Conservation (phyloP, 2,113 vertebrate species). For the Melanostigma gelatinosum region DNA sequence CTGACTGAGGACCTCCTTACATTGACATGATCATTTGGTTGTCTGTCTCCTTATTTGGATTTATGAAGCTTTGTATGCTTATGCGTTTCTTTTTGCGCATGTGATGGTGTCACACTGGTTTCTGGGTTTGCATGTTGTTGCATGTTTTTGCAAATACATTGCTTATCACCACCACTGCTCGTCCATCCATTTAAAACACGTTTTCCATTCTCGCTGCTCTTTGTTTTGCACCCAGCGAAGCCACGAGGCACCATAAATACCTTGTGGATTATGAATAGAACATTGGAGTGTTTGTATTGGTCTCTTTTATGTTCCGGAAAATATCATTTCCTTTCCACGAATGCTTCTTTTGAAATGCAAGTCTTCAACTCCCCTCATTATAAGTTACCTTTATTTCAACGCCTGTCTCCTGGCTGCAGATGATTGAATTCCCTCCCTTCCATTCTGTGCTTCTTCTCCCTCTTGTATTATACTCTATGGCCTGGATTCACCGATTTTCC, state of each 20-base stretch:
- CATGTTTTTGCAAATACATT: slow-evolving; percentile 15
- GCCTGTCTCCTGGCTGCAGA: no score
- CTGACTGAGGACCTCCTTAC: no score
- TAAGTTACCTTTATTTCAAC: background rate
- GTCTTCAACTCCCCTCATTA: background rate
- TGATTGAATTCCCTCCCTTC: background rate
- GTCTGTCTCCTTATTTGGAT: background rate
- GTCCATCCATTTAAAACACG: slow-evolving; percentile 12
- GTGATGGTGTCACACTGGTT: background rate
- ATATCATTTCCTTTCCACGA: no score
- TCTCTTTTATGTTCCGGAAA: background rate
- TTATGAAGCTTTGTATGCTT: background rate
- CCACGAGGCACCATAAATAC: slow-evolving; percentile 4
- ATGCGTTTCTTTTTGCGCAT: background rate
- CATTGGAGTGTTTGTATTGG: background rate
- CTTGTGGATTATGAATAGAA: slow-evolving; percentile 16
- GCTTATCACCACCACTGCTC: background rate
- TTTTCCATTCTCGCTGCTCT: slow-evolving; percentile 22
- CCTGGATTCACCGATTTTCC: background rate
- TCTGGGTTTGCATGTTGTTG: background rate
- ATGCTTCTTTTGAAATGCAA: background rate
- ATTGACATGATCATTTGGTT: background rate
- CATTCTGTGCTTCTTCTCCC: background rate
- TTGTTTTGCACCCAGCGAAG: slow-evolving; percentile 5
- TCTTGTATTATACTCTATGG: background rate